phyloP scores from a whole-genome alignment of 2,113 vertebrate species.

The Chaenogobius annularis region DNA sequence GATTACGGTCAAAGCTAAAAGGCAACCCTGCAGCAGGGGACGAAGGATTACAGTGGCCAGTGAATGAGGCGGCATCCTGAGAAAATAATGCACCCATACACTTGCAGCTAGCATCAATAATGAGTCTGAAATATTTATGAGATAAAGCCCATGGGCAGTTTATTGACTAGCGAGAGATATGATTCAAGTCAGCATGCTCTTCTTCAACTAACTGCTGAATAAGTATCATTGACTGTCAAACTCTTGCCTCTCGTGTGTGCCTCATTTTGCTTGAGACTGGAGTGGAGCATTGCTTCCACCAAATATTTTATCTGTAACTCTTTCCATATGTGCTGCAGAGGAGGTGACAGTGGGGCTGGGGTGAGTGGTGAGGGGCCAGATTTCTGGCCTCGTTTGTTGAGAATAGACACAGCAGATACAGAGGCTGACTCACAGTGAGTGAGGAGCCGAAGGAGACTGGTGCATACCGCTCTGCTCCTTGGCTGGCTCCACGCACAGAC shows the following conservation, averaged over 20 bases:
- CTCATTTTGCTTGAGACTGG: constrained; percentile 9
- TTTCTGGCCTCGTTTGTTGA: constrained; percentile 30
- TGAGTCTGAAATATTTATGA: constrained; percentile 8
- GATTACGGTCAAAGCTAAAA: constrained; percentile 65
- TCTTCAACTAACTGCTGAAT: constrained; percentile 16
- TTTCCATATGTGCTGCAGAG: constrained; percentile 38
- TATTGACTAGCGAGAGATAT: neutral
- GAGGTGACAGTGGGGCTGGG: constrained; percentile 42
- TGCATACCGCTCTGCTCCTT: constrained; percentile 55
- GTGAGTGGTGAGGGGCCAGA: constrained; percentile 23
- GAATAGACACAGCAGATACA: constrained; percentile 43
- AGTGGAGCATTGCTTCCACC: constrained; percentile 5
- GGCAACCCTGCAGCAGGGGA: constrained; percentile 58
- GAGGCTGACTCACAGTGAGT: constrained; percentile 54
- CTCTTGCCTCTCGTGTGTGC: constrained; percentile 11
- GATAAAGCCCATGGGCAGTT: neutral
- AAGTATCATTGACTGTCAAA: constrained; percentile 9
- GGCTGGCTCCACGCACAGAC: constrained; percentile 60
- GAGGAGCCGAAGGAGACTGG: constrained; percentile 51
- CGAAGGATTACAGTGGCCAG: constrained; percentile 60
- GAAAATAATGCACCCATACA: constrained; percentile 58
- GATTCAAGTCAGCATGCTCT: neutral
- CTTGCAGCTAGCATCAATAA: constrained; percentile 41
- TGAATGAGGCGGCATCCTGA: constrained; percentile 57
- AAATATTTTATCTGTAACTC: constrained; percentile 39